Base-by-base conservation (phyloP, 2,797 vertebrate species). In the Lophotriccus pileatus region DNA sequence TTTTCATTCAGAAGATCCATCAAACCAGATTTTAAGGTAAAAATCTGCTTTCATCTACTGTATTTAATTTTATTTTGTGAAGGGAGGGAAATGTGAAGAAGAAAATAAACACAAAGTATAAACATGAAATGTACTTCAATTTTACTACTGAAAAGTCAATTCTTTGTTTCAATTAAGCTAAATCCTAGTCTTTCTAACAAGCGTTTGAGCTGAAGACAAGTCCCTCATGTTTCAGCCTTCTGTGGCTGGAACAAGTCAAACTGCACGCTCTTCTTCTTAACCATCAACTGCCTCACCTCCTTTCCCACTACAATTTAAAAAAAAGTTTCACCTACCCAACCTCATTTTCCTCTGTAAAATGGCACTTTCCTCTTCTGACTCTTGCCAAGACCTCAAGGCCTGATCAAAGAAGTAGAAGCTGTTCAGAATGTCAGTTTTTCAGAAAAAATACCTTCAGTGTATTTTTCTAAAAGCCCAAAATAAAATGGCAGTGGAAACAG, bases 11-110 rank as follows among this genome's bases (percentile, higher is more conserved):
- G 58, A 93, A 94, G 68, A 76, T 70, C 53, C 67, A 82, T 41
- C 66, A 89, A 83, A 60, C 30, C 37, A 73, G 53, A 78, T 60
- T 93, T 94, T 84, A 62, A 95, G 80, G 83, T 90, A 89, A 92
- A 89, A 89, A 74, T 87, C 60, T 87, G 46, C 44, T 81, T 83
- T 76, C 30, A 63, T 41, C 28, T 46, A 46, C 9, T 82, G 60
- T 66, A 14, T 56, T 69, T 59, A 77, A 72, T 93, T 95, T 80
- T 85, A 56, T 37, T 87, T 95, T 89, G 39, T 67, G 58, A 89
- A 74, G 64, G 62, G 59, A 79, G 59, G 56, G 56, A 77, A 87
- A 83, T 2, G 24, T 4, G 3, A 59, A 55, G 32, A 34, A 55
- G 39, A 79, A 91, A 91, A 81, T 37, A 90, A 91, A 84, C 43